Percentiles rank a stretch among this genome's conserved stretches.
These are phyloP conservation scores for Cosmia trapezina DNA, from an alignment of 2,888 invertebrate species.

Conservation along the genomic window DNA sequence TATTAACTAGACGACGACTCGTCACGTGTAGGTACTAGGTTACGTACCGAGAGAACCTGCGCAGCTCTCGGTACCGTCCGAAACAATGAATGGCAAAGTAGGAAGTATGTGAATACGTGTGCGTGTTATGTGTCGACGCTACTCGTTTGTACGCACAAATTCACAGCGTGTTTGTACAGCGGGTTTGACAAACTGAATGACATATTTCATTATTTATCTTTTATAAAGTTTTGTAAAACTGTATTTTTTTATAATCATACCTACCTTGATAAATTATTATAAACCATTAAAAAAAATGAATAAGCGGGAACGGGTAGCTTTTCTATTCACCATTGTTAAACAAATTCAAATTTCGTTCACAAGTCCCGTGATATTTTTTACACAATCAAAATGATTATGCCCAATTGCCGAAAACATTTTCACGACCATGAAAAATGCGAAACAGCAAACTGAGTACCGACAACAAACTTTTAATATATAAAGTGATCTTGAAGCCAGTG, in stretches of 20 bases:
- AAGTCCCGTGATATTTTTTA: slow-evolving; percentile 73
- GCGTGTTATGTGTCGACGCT: too few species aligned
- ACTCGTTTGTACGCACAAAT: too few species aligned
- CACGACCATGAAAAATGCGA: slow-evolving; percentile 55
- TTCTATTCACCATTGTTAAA: slow-evolving; percentile 67
- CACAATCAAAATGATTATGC: slow-evolving; percentile 71
- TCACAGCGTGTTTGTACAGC: too few species aligned
- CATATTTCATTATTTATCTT: not conserved
- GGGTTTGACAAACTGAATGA: slow-evolving; percentile 1
- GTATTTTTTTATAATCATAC: slow-evolving; percentile 38
- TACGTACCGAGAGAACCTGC: too few species aligned
- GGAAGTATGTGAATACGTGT: too few species aligned
- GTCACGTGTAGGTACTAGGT: too few species aligned
- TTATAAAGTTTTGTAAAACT: slow-evolving; percentile 12
- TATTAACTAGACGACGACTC: too few species aligned
- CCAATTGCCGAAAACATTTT: slow-evolving; percentile 60
- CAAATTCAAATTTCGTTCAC: slow-evolving; percentile 72
- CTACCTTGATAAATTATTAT: slow-evolving; percentile 14
- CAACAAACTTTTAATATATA: too few species aligned
- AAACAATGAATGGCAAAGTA: too few species aligned
- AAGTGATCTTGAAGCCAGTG: too few species aligned
- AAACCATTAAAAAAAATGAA: slow-evolving; percentile 62
- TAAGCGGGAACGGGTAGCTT: slow-evolving; percentile 50
- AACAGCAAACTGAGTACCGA: too few species aligned
- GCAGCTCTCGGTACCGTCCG: too few species aligned